A percentile compares a stretch with the other conserved stretches of the same genome.
These are phyloP conservation scores for Monochamus alternatus DNA, from an alignment of 2,888 invertebrate genomes.

Conservation along the genomic window DNA sequence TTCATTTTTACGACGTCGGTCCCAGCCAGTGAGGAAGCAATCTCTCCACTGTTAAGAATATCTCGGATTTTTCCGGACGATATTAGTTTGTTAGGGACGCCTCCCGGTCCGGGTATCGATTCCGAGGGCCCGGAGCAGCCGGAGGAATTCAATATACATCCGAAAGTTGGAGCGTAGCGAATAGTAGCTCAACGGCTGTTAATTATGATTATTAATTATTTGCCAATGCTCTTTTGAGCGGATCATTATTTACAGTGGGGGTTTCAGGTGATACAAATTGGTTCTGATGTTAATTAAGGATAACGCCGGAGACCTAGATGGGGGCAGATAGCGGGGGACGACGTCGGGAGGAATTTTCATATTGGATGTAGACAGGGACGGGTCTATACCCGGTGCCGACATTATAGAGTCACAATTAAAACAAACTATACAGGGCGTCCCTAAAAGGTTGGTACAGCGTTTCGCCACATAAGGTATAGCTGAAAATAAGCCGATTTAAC, in stretches of 20 bases:
- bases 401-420: too few relatives aligned
- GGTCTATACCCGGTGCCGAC: too few relatives aligned
- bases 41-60: conserved; percentile 19
- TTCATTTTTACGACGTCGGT: conserved; percentile 1
- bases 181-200: conserved; percentile 11
- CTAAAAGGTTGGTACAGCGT: too few relatives aligned
- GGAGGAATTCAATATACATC: conserved; percentile 49
- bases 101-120: conserved; percentile 17
- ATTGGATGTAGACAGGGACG: too few relatives aligned
- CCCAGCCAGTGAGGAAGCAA: background rate
- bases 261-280: conserved; percentile 1
- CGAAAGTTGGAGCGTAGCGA: conserved; percentile 41
- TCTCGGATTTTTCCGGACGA: conserved; percentile 28
- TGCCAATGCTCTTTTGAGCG: background rate
- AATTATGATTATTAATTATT: conserved; percentile 18
- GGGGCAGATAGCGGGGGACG: background rate
- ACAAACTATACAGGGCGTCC: too few relatives aligned
- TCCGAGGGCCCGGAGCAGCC: background rate
- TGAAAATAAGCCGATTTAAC: too few relatives aligned
- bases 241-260: background rate
- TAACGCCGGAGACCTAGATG: background rate
- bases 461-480: too few relatives aligned
- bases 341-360: too few relatives aligned
- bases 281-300: background rate
- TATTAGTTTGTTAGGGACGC: conserved; percentile 32